Evolutionary conservation across 2,888 invertebrate genomes (phyloP).

Genomic region (Drosophila merina): DNA sequence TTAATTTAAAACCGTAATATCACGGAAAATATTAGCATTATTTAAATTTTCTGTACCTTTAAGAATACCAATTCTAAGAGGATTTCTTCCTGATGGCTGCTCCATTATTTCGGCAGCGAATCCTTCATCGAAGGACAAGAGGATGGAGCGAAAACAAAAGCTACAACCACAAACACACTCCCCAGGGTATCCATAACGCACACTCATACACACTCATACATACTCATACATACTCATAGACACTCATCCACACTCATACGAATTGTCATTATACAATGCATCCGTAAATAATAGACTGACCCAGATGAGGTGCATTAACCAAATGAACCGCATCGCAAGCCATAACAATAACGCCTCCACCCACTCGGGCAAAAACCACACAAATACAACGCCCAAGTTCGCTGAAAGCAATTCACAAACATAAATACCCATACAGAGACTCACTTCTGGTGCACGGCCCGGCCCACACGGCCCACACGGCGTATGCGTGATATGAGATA

Average conservation of each 20-base stretch:
- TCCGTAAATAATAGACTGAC: slow-evolving; percentile 64
- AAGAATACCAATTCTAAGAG: neutral
- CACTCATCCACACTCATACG: neutral
- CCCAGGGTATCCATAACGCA: slow-evolving; percentile 10
- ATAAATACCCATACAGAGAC: neutral
- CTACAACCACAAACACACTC: slow-evolving; percentile 6
- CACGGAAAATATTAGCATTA: neutral
- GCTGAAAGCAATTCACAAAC: slow-evolving; percentile 3
- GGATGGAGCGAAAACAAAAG: slow-evolving; percentile 26
- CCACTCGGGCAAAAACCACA: slow-evolving; percentile 2
- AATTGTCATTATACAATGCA: slow-evolving; percentile 44
- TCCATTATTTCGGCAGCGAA: slow-evolving; percentile 15
- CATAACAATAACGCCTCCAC: slow-evolving; percentile 39
- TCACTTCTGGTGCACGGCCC: slow-evolving; percentile 23
- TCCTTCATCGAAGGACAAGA: slow-evolving; percentile 14
- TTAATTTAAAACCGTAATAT: neutral
- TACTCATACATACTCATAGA: neutral
- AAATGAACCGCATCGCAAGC: slow-evolving; percentile 72
- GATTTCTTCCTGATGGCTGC: neutral
- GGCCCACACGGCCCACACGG: slow-evolving; percentile 45
- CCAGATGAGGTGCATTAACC: slow-evolving; percentile 67
- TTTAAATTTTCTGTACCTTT: neutral
- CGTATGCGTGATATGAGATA: slow-evolving; percentile 56
- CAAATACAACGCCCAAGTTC: slow-evolving; percentile 1
- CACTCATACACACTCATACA: neutral